These are phyloP conservation scores for Grantiella picta DNA, from an alignment of 2,113 vertebrate genomes.

Conservation along the genomic window DNA sequence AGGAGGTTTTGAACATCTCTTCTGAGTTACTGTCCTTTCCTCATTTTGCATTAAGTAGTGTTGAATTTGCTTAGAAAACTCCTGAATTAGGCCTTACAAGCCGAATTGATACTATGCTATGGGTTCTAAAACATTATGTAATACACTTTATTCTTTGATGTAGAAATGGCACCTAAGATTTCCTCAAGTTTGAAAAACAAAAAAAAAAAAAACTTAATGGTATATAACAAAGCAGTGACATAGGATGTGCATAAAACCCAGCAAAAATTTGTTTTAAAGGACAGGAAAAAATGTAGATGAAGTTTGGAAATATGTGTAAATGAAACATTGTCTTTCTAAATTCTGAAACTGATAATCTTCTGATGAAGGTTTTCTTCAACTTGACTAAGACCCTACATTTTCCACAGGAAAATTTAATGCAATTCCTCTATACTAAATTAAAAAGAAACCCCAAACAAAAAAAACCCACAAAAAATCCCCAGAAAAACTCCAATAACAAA, in stretches of 20 bases:
- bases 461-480: accelerated
- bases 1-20: background rate
- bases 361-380: background rate
- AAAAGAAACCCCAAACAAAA: background rate
- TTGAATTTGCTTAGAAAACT: background rate
- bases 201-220: background rate
- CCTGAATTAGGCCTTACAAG: background rate
- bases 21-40: background rate
- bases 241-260: background rate
- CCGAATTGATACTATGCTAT: background rate
- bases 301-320: background rate
- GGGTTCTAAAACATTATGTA: background rate
- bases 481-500: background rate
- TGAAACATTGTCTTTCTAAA: background rate
- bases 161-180: background rate
- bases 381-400: background rate
- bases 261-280: background rate
- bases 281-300: background rate
- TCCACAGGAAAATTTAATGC: background rate
- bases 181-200: background rate
- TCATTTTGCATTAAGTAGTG: background rate
- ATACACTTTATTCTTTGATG: background rate
- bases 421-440: background rate
- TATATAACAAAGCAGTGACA: background rate
- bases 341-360: background rate